Percentiles rank a stretch among this genome's conserved stretches.
phyloP scores from a whole-genome alignment of 2,113 vertebrate genomes.

The Saimiri boliviensis region DNA sequence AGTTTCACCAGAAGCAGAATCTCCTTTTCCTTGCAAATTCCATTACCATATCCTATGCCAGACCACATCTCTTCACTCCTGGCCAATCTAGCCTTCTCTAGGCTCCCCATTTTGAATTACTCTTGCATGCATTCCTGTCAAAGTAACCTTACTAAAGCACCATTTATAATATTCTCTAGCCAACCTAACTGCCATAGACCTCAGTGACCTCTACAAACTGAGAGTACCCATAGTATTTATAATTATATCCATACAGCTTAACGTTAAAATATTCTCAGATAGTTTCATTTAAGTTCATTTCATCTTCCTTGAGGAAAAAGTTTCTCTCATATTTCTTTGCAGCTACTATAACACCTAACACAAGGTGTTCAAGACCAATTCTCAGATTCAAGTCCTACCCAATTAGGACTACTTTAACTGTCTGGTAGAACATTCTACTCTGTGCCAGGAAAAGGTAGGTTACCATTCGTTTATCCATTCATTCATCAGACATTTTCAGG shows the following conservation, averaged over 20 bases:
- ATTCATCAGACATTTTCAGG: slow-evolving; percentile 1
- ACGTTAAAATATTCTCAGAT: neutral
- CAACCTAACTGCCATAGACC: neutral
- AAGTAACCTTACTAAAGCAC: neutral
- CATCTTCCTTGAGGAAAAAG: neutral
- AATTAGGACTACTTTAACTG: neutral
- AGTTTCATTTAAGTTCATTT: neutral
- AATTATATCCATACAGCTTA: neutral
- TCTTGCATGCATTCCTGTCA: neutral
- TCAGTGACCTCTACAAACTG: neutral
- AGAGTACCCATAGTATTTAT: neutral
- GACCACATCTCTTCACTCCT: neutral
- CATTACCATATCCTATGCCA: neutral
- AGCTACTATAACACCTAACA: neutral
- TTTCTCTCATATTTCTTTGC: neutral
- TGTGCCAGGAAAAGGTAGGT: neutral
- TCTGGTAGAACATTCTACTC: neutral
- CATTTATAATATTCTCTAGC: neutral
- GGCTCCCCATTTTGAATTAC: neutral
- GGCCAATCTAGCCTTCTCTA: neutral
- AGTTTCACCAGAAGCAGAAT: neutral
- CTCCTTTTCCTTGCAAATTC: neutral
- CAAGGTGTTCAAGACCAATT: neutral
- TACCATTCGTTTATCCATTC: neutral
- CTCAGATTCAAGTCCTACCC: neutral